Conservation (phyloP, 2,113 vertebrate genomes). For the Gila orcuttii region DNA sequence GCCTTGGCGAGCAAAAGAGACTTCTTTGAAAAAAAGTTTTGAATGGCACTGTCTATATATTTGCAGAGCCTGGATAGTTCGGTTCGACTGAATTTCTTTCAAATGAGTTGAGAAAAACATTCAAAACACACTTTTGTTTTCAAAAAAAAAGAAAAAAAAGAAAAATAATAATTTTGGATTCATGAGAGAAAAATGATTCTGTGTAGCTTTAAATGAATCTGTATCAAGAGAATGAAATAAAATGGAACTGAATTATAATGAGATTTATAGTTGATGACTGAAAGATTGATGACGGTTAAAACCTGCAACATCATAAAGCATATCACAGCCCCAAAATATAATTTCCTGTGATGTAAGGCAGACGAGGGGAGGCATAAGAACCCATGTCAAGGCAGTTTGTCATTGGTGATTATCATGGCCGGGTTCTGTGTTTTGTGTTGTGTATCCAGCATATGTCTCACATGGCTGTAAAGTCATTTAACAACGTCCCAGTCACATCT, state of each 20-base stretch:
- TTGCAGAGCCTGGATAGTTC: neutral
- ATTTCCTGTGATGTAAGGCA: neutral
- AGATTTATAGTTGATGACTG: neutral
- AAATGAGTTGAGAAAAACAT: neutral
- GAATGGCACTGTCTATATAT: neutral
- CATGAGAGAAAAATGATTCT: neutral
- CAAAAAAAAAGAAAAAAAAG: no score
- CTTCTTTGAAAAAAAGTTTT: neutral
- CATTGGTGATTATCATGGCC: conserved; percentile 46
- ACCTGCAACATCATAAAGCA: neutral
- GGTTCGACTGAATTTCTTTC: neutral
- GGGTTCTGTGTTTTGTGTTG: conserved; percentile 27
- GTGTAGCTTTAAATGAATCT: neutral
- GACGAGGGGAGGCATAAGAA: neutral
- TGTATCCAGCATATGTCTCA: conserved; percentile 53
- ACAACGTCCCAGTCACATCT: conserved; percentile 66
- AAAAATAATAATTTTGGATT: neutral
- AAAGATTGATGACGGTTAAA: neutral
- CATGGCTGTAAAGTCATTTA: conserved; percentile 61
- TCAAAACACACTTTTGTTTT: neutral
- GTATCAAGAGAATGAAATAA: neutral
- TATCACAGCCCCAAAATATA: neutral
- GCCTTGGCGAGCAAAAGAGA: neutral
- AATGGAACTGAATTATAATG: conserved; percentile 13
- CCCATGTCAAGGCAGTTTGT: conserved; percentile 41